A percentile compares a stretch with the other conserved stretches of the same genome.
Conservation (phyloP, 2,113 vertebrate species). For the Anhinga anhinga region DNA sequence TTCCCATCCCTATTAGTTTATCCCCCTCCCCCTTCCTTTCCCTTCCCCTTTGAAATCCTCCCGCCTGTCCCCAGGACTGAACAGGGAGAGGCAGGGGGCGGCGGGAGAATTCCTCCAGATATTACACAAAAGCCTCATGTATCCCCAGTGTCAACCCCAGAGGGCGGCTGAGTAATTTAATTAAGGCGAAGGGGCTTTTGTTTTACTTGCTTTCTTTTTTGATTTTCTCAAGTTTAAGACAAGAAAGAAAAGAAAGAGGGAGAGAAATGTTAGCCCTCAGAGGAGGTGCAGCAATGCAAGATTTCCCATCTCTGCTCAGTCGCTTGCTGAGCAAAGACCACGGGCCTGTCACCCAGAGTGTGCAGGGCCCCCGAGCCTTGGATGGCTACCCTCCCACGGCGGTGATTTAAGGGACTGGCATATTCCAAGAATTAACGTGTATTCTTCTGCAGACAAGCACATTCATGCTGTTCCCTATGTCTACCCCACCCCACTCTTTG, state of each 20-base stretch:
- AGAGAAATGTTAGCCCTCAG: slow-evolving; percentile 55
- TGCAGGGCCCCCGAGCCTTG: neutral
- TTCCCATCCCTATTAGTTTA: slow-evolving; percentile 68
- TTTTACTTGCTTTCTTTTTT: slow-evolving; percentile 66
- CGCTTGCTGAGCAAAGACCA: slow-evolving; percentile 23
- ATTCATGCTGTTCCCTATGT: neutral
- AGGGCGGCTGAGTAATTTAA: slow-evolving; percentile 78
- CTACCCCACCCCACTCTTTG: neutral
- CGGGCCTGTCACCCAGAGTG: neutral
- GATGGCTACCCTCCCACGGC: neutral
- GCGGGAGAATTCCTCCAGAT: slow-evolving; percentile 68
- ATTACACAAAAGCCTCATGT: slow-evolving; percentile 78
- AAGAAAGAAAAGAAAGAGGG: slow-evolving; percentile 61
- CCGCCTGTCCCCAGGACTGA: slow-evolving; percentile 65
- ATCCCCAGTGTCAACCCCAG: slow-evolving; percentile 74
- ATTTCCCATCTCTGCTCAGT: slow-evolving; percentile 7
- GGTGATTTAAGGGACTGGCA: neutral
- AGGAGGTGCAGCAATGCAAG: neutral
- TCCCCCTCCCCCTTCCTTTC: slow-evolving; percentile 66
- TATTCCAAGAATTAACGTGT: neutral
- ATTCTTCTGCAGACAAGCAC: slow-evolving; percentile 17
- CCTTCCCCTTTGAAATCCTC: slow-evolving; percentile 76
- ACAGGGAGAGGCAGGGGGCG: slow-evolving; percentile 31
- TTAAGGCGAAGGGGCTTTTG: slow-evolving; percentile 73
- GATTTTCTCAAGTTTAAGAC: slow-evolving; percentile 58